Evolutionary conservation across 2,888 invertebrate species (phyloP).

Genomic region (Petrophora chlorosata): DNA sequence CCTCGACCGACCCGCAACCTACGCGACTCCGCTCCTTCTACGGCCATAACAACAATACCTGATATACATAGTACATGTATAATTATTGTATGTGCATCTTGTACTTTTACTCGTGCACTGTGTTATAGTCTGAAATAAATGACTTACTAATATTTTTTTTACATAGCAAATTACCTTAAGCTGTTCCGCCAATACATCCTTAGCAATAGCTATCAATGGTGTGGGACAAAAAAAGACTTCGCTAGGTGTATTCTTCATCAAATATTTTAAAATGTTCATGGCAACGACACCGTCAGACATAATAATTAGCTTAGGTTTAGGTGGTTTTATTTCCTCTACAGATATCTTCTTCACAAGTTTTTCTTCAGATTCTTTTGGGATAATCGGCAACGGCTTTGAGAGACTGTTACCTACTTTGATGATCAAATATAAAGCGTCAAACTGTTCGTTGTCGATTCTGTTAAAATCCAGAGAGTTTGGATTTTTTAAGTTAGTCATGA

Average conservation of each 20-base stretch:
- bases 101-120: no score
- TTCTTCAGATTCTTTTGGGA: constrained; percentile 23
- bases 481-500: constrained; percentile 63
- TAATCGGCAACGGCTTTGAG: constrained; percentile 27
- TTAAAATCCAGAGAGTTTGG: constrained; percentile 58
- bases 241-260: constrained; percentile 42
- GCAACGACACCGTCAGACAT: constrained; percentile 66
- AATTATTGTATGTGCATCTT: no score
- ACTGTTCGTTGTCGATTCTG: constrained; percentile 50
- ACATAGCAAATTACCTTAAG: constrained; percentile 49
- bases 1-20: no score
- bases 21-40: no score
- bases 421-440: constrained; percentile 62
- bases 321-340: constrained; percentile 29
- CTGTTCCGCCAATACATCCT: constrained; percentile 56
- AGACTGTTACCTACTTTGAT: constrained; percentile 65
- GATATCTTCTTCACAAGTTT: constrained; percentile 25
- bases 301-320: constrained; percentile 56
- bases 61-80: no score
- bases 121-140: neutral
- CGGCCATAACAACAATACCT: no score
- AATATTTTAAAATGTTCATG: constrained; percentile 56
- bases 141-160: neutral
- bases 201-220: constrained; percentile 53
- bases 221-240: constrained; percentile 62